Evolutionary conservation across 35 echinoderm and acorn worm species (phyloP), one percentile per base, ranked within the genome.

Genomic region (Diadema setosum): DNA sequence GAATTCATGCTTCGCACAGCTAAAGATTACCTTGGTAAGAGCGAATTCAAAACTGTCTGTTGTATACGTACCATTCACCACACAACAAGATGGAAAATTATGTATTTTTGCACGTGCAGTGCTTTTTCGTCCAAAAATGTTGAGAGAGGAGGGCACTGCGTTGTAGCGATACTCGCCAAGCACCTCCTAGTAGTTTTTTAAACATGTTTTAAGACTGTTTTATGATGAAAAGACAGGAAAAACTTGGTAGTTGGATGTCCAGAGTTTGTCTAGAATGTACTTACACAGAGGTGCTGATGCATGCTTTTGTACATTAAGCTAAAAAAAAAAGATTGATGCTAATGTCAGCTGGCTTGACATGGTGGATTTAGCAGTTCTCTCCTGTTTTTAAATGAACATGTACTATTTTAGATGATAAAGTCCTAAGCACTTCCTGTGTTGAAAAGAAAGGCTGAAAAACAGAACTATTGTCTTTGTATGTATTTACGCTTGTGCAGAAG

Each of bases 401-500:
- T 78, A 78, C 73, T 78, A 78, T 78, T 78, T 35, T 78, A 78
- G 73, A 42, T 78, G 8, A 4, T 42, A n/a, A 78, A 67, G 63
- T 67, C 63, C 63, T 67, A 67, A 33, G 63, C 26, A 67, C 37
- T 67, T 67, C 57, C 63, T 67, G 26, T 67, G 20, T 33, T 34
- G 30, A 32, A 67, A 60, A 60, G 9, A 60, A 15, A 15, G 37
- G 63, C 12, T 67, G 24, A 27, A 32, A 67, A 67, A 32, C 5
- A 6, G 29, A 32, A 32, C 63, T 6, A 33, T 6, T 29, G 21
- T 15, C 63, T 63, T 63, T 7, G 23, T 63, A 9, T 67, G 30
- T 8, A 12, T 34, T 15, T 31, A 18, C 4, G 5, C 12, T 33
- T 7, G 26, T 67, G 27, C 37, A 15, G 37, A 27, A 67, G 0